Percentiles rank a stretch among this genome's conserved stretches.
phyloP scores from a whole-genome alignment of 2,797 vertebrate genomes.

The Nasua narica region DNA sequence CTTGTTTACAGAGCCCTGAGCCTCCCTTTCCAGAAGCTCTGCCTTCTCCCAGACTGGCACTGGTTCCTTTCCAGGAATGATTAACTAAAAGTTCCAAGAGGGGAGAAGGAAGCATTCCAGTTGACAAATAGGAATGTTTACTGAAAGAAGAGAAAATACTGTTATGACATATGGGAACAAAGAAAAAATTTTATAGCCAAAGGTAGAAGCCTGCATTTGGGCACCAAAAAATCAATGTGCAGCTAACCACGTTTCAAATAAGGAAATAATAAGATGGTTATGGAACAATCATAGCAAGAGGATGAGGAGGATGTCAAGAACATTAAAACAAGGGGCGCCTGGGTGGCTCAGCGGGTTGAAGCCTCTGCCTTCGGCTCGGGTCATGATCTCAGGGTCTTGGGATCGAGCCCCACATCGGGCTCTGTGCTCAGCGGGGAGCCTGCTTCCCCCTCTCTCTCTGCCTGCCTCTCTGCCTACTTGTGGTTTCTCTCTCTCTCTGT shows the following conservation, averaged over 20 bases:
- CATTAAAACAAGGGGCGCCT: background rate
- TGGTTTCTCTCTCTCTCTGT: no score
- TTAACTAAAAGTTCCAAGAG: constrained; percentile 4
- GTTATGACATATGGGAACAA: background rate
- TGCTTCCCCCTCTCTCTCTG: no score
- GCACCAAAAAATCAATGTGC: background rate
- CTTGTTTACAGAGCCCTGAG: background rate
- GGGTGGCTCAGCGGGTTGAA: no score
- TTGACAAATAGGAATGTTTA: constrained; percentile 25
- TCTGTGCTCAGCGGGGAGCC: no score
- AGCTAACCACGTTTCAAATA: background rate
- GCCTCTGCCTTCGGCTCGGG: no score
- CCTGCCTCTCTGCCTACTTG: no score
- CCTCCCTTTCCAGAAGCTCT: background rate
- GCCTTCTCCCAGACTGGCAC: background rate
- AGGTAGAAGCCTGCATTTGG: background rate
- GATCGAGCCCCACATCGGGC: no score
- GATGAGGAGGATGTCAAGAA: background rate
- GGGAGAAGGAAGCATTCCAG: background rate
- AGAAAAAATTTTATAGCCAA: background rate
- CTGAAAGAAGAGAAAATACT: background rate
- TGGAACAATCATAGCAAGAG: background rate
- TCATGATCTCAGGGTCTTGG: no score
- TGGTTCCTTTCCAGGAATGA: background rate
- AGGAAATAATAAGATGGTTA: background rate